Evolutionary conservation across 2,113 vertebrate species (phyloP), one percentile per base, ranked within the genome.

Genomic region (Leucopsar rothschildi): DNA sequence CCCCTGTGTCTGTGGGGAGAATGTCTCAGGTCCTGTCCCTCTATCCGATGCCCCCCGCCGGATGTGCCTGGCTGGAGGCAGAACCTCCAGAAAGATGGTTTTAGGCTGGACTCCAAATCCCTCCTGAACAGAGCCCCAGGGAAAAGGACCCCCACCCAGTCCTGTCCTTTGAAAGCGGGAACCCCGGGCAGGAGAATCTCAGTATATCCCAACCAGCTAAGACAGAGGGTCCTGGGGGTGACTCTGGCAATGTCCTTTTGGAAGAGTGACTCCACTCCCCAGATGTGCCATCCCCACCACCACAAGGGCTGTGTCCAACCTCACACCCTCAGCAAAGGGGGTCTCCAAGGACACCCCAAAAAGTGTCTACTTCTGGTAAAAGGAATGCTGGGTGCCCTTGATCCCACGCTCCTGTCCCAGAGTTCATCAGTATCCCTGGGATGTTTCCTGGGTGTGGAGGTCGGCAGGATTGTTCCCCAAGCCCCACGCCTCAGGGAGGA

Each of bases 21-120:
- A 44, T 12, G 20, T 61, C 29, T 27, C 76, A 63, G 31, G 55
- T 56, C 35, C 53, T 55, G 53, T 47, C 9, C 12, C 45, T 73
- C 60, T 10, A 8, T 20, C 29, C n/a, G 0, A 2, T 35, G n/a
- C 4, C 47, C 23, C 16, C 8, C 2, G 2, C 25, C 35, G 69
- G 39, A 53, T 7, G 28, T 5, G 3, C n/a, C 29, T 29, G 24
- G 19, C 33, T 45, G 40, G 22, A 69, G 14, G 33, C 10, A 57
- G n/a, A 23, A 35, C 27, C 40, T 57, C 60, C 61, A 7, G 6
- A 55, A 59, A 55, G 35, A 50, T 2, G 5, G 15, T 45, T 82
- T 86, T 57, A 40, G 6, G 2, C 29, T 23, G 53, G 27, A 72
- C 29, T 88, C 18, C 33, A 59, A 47, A 53, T 23, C 9, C 6